Conservation (phyloP, 1,140 invertebrate genomes). For the Cylas formicarius region DNA sequence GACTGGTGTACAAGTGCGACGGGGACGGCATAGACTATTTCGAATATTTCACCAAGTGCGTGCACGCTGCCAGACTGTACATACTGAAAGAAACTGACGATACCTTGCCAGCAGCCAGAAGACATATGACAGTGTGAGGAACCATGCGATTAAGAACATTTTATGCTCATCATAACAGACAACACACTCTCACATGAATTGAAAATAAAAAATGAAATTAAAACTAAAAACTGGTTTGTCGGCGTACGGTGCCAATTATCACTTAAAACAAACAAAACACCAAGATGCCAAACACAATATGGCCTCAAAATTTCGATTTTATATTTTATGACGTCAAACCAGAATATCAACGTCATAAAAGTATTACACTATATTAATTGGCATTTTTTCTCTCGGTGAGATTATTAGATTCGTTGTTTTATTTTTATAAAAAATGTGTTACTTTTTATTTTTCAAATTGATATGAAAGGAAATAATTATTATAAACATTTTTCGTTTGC, state of each 20-base stretch:
- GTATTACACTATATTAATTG: too few species aligned
- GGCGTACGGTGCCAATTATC: background rate
- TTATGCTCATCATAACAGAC: background rate
- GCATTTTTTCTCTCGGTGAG: too few species aligned
- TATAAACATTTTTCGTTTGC: too few species aligned
- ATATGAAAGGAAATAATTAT: too few species aligned
- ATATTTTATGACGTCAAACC: too few species aligned
- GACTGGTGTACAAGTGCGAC: slow-evolving; percentile 58
- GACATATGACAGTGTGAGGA: slow-evolving; percentile 70
- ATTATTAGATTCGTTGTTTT: too few species aligned
- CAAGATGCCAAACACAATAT: background rate
- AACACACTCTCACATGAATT: background rate
- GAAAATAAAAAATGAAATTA: background rate
- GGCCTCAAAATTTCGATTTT: background rate
- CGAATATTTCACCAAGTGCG: slow-evolving; percentile 67
- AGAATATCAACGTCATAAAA: too few species aligned
- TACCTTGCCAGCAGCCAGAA: slow-evolving; percentile 68
- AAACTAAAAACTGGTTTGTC: too few species aligned
- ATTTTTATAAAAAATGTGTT: too few species aligned
- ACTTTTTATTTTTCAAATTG: too few species aligned
- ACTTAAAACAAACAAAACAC: slow-evolving; percentile 1
- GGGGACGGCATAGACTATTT: slow-evolving; percentile 63
- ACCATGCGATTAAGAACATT: background rate
- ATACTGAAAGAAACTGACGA: slow-evolving; percentile 78
- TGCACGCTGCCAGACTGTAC: slow-evolving; percentile 62